Conservation (phyloP, 2,113 vertebrate genomes). For the Mormyrus lacerda region DNA sequence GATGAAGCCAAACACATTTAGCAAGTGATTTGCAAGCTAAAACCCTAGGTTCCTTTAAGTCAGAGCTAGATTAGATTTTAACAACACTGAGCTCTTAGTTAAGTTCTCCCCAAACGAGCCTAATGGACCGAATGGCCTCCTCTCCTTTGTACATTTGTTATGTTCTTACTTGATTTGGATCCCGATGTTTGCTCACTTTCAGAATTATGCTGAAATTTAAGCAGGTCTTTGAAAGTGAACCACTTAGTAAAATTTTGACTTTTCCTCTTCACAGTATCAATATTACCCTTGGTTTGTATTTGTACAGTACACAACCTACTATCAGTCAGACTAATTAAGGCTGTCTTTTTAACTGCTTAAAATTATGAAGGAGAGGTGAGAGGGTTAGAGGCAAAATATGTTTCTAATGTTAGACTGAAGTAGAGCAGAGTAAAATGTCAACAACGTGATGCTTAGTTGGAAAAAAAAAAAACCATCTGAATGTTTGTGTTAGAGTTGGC, state of each 20-base stretch:
- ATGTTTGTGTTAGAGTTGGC: background rate
- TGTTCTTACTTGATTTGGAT: background rate
- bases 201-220: background rate
- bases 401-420: background rate
- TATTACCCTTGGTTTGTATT: background rate
- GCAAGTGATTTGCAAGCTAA: background rate
- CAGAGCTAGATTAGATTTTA: too few species aligned
- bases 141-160: too few species aligned
- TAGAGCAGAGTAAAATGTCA: background rate
- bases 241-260: background rate
- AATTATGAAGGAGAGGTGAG: background rate
- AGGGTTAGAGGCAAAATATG: background rate
- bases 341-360: background rate
- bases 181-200: background rate
- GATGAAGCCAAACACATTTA: background rate
- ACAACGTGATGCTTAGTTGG: background rate
- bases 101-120: too few species aligned
- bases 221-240: background rate
- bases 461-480: background rate
- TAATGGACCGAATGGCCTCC: too few species aligned
- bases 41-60: too few species aligned
- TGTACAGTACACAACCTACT: background rate
- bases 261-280: background rate
- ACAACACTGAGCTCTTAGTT: too few species aligned
- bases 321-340: background rate